Percentiles rank a stretch among this genome's conserved stretches.
Evolutionary conservation across 2,797 vertebrate species (phyloP).

Genomic region (Orestias chungarensis): DNA sequence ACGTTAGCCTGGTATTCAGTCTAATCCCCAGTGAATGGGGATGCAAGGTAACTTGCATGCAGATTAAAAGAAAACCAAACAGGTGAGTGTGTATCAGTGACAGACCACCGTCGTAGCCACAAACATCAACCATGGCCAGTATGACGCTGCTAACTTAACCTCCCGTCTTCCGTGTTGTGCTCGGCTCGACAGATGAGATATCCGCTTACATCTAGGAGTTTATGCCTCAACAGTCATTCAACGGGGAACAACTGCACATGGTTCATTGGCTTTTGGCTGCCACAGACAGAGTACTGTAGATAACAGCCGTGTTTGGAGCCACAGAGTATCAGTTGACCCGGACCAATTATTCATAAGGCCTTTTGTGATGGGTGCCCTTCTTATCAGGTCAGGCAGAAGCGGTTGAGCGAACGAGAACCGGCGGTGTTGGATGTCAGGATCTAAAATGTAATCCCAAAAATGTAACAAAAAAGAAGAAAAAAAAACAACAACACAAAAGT

Average conservation of each 20-base stretch:
- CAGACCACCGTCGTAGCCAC: slow-evolving; percentile 61
- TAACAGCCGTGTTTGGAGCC: slow-evolving; percentile 57
- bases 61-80: slow-evolving; percentile 50
- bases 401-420: slow-evolving; percentile 50
- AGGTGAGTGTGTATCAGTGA: slow-evolving; percentile 64
- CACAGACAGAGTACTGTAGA: slow-evolving; percentile 45
- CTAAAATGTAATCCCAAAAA: slow-evolving; percentile 38
- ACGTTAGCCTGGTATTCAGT: slow-evolving; percentile 59
- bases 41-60: slow-evolving; percentile 40
- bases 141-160: slow-evolving; percentile 57
- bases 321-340: slow-evolving; percentile 72
- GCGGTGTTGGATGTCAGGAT: slow-evolving; percentile 36
- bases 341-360: slow-evolving; percentile 76
- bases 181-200: slow-evolving; percentile 48
- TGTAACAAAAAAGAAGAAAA: background rate
- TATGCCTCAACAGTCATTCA: slow-evolving; percentile 62
- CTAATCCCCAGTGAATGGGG: slow-evolving; percentile 66
- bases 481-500: background rate
- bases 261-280: slow-evolving; percentile 67
- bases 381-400: slow-evolving; percentile 56
- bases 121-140: slow-evolving; percentile 21
- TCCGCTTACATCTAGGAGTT: slow-evolving; percentile 65
- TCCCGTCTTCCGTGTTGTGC: slow-evolving; percentile 52
- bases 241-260: slow-evolving; percentile 62
- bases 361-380: slow-evolving; percentile 71